These are phyloP conservation scores for Scomberomorus guttatus DNA, from an alignment of 2,797 vertebrate genomes.

Conservation along the genomic window DNA sequence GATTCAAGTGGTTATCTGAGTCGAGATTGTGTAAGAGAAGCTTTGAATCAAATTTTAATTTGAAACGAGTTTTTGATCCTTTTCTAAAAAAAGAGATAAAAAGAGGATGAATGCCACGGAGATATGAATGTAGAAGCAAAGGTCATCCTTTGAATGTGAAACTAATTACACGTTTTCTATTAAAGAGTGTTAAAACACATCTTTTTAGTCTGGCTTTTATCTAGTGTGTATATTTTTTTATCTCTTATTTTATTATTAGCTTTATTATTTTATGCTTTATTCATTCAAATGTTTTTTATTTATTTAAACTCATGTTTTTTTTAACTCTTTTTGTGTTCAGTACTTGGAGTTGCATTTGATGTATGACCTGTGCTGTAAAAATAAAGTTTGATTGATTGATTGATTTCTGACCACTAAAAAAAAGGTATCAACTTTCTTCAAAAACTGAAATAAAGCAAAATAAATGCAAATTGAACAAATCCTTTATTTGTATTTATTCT, in stretches of 20 bases:
- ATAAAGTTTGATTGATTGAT: too few species aligned
- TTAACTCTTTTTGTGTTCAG: too few species aligned
- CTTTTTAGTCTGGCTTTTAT: too few species aligned
- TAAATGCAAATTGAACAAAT: conserved; percentile 12
- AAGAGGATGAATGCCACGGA: conserved; percentile 31
- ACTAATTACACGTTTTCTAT: too few species aligned
- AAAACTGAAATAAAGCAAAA: background rate
- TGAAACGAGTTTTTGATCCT: background rate
- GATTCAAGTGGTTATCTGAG: conserved; percentile 20
- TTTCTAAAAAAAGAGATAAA: conserved; percentile 16
- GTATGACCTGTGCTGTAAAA: too few species aligned
- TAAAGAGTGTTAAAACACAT: too few species aligned
- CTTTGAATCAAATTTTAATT: conserved; percentile 42
- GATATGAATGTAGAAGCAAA: conserved; percentile 20
- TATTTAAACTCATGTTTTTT: too few species aligned
- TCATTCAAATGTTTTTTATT: too few species aligned
- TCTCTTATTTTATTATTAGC: too few species aligned
- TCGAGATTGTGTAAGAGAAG: background rate
- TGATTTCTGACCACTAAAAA: conserved; percentile 10
- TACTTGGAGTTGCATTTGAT: too few species aligned
- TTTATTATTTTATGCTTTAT: too few species aligned
- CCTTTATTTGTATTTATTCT: conserved; percentile 21
- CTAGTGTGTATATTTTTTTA: too few species aligned
- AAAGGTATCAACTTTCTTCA: background rate
- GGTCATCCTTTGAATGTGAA: conserved; percentile 1